These are phyloP conservation scores for Drosophila niveifrons DNA, from an alignment of 2,888 invertebrate genomes.

Conservation along the genomic window DNA sequence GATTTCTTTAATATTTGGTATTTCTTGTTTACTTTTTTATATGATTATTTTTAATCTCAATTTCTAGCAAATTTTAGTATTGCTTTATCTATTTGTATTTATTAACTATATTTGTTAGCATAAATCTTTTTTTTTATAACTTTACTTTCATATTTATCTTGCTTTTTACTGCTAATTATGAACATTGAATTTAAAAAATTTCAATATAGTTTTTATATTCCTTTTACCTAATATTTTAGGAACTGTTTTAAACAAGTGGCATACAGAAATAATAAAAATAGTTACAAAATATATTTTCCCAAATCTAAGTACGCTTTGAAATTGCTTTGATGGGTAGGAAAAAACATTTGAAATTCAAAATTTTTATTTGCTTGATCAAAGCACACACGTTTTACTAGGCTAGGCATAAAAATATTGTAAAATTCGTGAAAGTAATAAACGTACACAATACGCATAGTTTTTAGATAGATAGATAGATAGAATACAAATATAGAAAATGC, in stretches of 20 bases:
- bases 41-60: not conserved
- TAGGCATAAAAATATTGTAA: conserved; percentile 28
- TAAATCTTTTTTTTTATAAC: no score
- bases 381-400: conserved; percentile 27
- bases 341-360: conserved; percentile 10
- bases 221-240: no score
- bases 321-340: not conserved
- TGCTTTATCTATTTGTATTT: not conserved
- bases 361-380: conserved; percentile 15
- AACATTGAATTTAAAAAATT: no score
- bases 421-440: conserved; percentile 38
- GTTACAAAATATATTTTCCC: not conserved
- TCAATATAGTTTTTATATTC: no score
- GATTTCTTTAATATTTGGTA: no score
- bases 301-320: conserved; percentile 8
- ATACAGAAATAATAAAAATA: no score
- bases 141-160: no score
- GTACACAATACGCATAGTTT: not conserved
- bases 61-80: not conserved
- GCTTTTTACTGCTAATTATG: no score
- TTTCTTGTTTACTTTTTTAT: no score
- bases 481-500: not conserved
- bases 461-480: not conserved
- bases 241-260: no score
- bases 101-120: not conserved